Evolutionary conservation across 2,797 vertebrate genomes (phyloP), one percentile per base, ranked within the genome.

Genomic region (Paguma larvata): DNA sequence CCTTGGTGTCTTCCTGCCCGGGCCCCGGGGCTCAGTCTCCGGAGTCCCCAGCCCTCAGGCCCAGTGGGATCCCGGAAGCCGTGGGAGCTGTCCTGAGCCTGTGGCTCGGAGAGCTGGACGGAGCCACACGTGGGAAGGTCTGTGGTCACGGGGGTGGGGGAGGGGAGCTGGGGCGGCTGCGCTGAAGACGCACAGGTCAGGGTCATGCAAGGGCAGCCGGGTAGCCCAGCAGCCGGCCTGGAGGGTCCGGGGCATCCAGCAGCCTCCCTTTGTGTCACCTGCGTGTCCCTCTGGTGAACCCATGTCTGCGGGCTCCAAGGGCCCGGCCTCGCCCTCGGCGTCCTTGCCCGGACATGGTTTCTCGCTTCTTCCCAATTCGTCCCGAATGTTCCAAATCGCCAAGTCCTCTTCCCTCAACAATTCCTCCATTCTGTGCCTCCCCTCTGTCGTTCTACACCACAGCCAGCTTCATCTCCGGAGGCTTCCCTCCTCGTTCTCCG

Each of bases 131-230:
- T 16, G 41, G 56, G 56, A n/a, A 27, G 19, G 32, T 2, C 44
- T 12, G 9, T 0, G 0, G 38, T 15, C 19, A 12, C 6, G 0
- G 38, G 30, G 46, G 38, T 38, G 38, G 2, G 38, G 38, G n/a
- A n/a, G 38, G 38, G 18, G 63, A 30, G 15, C 15, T 5, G 21
- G 27, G 62, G 25, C 6, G 5, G 30, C 8, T 0, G 6, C 18
- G 16, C 53, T 25, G 38, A 25, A 25, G 38, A 44, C 12, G 1
- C 70, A 12, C 11, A 15, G 38, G 23, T 25, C 38, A 44, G 70
- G 56, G 38, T 27, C 6, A 2, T 38, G 38, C 38, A 38, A 38
- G 38, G 38, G 38, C 38, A 21, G 19, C 9, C 6, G 68, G 34
- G n/a, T 9, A 34, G 65, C 18, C 67, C 8, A 9, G 34, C 34